These are phyloP conservation scores for Apamea epomidion DNA, from an alignment of 2,888 invertebrate genomes.

Conservation along the genomic window DNA sequence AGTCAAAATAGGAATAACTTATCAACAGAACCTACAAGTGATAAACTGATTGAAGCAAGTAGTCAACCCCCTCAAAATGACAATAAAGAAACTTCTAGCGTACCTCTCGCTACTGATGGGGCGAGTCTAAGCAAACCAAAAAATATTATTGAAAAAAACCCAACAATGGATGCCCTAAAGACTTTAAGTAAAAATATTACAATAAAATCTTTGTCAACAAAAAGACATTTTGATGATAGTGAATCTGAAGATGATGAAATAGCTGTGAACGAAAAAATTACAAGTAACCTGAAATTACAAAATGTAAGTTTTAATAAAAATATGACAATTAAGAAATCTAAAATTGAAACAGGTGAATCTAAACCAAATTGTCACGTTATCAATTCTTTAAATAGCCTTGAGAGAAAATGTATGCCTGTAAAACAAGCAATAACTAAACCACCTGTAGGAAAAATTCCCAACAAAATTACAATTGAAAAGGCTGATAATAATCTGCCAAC, in stretches of 20 bases:
- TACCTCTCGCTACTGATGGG: slow-evolving; percentile 26
- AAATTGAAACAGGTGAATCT: slow-evolving; percentile 39
- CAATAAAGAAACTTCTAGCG: slow-evolving; percentile 19
- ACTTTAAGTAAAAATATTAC: slow-evolving; percentile 75
- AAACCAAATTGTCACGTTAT: slow-evolving; percentile 8
- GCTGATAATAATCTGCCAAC: slow-evolving; percentile 23
- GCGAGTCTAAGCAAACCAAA: slow-evolving; percentile 27
- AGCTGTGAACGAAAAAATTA: slow-evolving; percentile 18
- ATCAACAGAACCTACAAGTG: slow-evolving; percentile 22
- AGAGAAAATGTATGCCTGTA: slow-evolving; percentile 12
- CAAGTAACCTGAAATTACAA: slow-evolving; percentile 26
- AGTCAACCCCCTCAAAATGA: slow-evolving; percentile 11
- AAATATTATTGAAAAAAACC: slow-evolving; percentile 47
- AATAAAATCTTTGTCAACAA: slow-evolving; percentile 71
- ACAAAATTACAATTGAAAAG: slow-evolving; percentile 26
- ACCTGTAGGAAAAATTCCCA: slow-evolving; percentile 6
- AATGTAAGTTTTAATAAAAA: slow-evolving; percentile 42
- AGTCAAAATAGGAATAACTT: slow-evolving; percentile 63
- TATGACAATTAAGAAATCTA: slow-evolving; percentile 51
- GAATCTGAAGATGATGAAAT: slow-evolving; percentile 55
- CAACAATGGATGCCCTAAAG: slow-evolving; percentile 70
- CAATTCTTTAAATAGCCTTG: slow-evolving; percentile 33
- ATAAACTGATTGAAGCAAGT: slow-evolving; percentile 28
- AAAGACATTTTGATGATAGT: slow-evolving; percentile 57
- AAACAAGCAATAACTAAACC: slow-evolving; percentile 20